These are phyloP conservation scores for Lithophane semibrunnea DNA, from an alignment of 2,888 invertebrate genomes.

Conservation along the genomic window DNA sequence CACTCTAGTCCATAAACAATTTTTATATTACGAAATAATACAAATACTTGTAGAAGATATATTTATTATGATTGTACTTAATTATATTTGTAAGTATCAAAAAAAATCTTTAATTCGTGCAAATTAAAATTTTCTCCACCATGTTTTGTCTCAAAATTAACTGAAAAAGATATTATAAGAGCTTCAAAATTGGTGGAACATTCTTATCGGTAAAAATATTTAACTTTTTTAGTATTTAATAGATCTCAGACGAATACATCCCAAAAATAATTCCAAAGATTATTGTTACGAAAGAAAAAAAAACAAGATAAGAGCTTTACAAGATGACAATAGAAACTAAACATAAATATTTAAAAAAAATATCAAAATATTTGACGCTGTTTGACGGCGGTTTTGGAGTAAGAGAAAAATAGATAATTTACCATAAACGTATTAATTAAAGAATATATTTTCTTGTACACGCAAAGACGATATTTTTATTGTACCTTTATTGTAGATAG, in stretches of 20 bases:
- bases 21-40: constrained; percentile 28
- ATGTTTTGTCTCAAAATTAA: constrained; percentile 14
- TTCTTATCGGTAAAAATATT: constrained; percentile 45
- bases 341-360: constrained; percentile 65
- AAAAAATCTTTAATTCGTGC: constrained; percentile 20
- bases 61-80: constrained; percentile 44
- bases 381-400: constrained; percentile 72
- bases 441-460: constrained; percentile 68
- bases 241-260: constrained; percentile 81
- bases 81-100: constrained; percentile 33
- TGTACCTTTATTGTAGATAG: constrained; percentile 62
- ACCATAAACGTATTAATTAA: constrained; percentile 55
- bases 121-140: constrained; percentile 14
- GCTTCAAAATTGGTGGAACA: constrained; percentile 18
- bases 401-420: constrained; percentile 58
- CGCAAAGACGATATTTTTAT: constrained; percentile 67
- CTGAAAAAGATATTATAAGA: not conserved
- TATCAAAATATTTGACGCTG: constrained; percentile 74
- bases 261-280: constrained; percentile 83
- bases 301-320: constrained; percentile 80
- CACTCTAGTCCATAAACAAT: constrained; percentile 62
- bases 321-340: constrained; percentile 83
- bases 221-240: constrained; percentile 60
- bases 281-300: constrained; percentile 61
- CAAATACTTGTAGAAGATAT: constrained; percentile 33